Base-by-base conservation (phyloP, 2,797 vertebrate genomes). In the Chelidonichthys spinosus region DNA sequence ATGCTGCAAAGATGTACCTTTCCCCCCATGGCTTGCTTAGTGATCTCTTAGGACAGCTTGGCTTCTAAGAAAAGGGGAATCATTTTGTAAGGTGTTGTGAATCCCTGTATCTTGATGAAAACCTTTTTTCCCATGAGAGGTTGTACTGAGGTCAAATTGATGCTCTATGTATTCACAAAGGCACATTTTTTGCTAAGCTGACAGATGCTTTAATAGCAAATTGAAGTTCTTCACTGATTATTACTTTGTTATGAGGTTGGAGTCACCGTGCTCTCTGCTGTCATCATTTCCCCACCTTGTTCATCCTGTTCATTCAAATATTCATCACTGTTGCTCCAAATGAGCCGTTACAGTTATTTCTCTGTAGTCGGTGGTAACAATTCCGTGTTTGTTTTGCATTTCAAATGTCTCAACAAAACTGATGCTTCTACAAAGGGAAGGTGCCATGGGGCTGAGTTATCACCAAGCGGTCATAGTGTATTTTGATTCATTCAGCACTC, bases 401-500 rank as follows among this genome's bases (percentile, higher is more conserved):
- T 65, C 15, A 62, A 73, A 63, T 76, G 35, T 37, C 36, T 36
- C 37, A 69, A 63, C n/a, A 47, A 14, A 73, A 75, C 7, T 1
- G 2, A 55, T 46, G 56, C 42, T 33, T 52, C 35, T 11, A 11
- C 15, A 63, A 62, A 54, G 44, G 52, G 47, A 71, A 77, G 52
- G 25, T 62, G 46, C 14, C 13, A 0, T 55, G 32, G 14, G 54
- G 54, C 61, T 9, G 32, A 61, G 42, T 50, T 66, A 54, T 66
- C 37, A 56, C n/a, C 35, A 43, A 37, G 33, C 40, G 50, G 47
- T 69, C 42, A 37, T 42, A 53, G 50, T 52, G 14, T 49, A 14
- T 63, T 83, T 74, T 68, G 42, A 76, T 74, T 85, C 50, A 77
- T 75, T 76, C 55, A 69, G 10, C 39, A 8, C 43, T 69, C 14